Evolutionary conservation across 2,797 vertebrate genomes (phyloP), one percentile per base, ranked within the genome.

Genomic region (Eospalax fontanierii): DNA sequence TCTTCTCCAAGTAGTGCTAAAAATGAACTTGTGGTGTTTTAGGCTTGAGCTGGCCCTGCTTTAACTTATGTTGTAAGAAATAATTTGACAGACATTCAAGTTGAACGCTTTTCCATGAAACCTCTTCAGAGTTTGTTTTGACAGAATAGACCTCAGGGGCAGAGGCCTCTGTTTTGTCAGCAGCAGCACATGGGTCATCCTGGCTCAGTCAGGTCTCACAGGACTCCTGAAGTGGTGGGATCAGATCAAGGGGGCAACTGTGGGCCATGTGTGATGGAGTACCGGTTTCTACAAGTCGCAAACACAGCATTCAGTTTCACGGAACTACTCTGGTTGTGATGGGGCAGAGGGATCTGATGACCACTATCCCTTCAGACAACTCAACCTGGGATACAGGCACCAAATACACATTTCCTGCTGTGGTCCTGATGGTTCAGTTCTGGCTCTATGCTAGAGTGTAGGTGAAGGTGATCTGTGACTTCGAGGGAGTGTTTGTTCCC

Each of bases 31-130:
- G 0, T 1, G 14, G 57, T 11, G 4, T n/a, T 19, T 33, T 22
- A 18, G 40, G 65, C 40, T 70, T 35, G 79, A 73, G 68, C 40
- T 89, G 91, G 76, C 75, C 93, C 43, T 30, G 0, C 66, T 88
- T n/a, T 33, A 59, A 80, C 90, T 93, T 90, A 65, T n/a, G n/a
- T 91, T 88, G 81, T 24, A 93, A 85, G 81, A 86, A 87, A 65
- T 71, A 75, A 33, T 74, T 94, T 85, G 91, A 87, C 19, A 21
- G 18, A 75, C 84, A 43, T 54, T 80, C 14, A 21, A 87, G 46
- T 85, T 61, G 83, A 96, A 71, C 79, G 38, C 33, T 96, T 92
- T 95, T 90, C 88, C 87, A 0, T 57, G 94, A 95, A 93, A 82
- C 22, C 74, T 81, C 86, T 81, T 57, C 43, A 75, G 84, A 86